Base-by-base conservation (phyloP, 2,888 invertebrate genomes). In the Ferdinandea cuprea region DNA sequence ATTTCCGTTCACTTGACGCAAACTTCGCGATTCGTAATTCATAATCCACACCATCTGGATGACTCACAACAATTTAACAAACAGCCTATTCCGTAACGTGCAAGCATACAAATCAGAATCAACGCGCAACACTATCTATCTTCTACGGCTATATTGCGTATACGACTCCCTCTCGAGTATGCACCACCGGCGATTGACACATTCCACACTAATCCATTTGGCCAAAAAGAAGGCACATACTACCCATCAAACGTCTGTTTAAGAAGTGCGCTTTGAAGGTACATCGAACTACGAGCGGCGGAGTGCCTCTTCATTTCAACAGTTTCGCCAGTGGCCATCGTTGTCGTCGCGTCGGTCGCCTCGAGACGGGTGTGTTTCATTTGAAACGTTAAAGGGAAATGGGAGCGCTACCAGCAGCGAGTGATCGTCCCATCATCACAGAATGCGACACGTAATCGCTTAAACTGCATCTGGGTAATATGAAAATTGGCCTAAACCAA, bases 1-100 rank as follows among this genome's bases (percentile, higher is more conserved):
- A 83, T 83, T 83, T 83, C 83, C 83, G 83, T 83, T 83, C 72
- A 56, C 54, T 72, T 68, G 72, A 77, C 83, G 66, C 66, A 68
- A 72, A 83, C 81, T 54, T 59, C 61, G 72, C 77, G 61, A 83
- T 83, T 83, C 77, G 66, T 63, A 72, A 83, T 83, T 83, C 83
- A 83, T 83, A 83, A 83, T 77, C 83, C 83, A 83, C 83, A 77
- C 83, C 83, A 83, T 83, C 83, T 83, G 83, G 83, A 83, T 83
- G 83, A 83, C 59, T 83, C 83, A 83, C 83, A 83, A 83, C 83
- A 83, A 77, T 83, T 77, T 72, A 68, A 83, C 77, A 76, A 81
- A 54, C 83, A 77, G 72, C 83, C 83, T 68, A 77, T 77, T 77
- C 66, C 56, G 42, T 61, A 54, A 56, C 83, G 72, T 63, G 42